Evolutionary conservation across 2,113 vertebrate species (phyloP), one percentile per base, ranked within the genome.

Genomic region (Gambusia holbrooki): DNA sequence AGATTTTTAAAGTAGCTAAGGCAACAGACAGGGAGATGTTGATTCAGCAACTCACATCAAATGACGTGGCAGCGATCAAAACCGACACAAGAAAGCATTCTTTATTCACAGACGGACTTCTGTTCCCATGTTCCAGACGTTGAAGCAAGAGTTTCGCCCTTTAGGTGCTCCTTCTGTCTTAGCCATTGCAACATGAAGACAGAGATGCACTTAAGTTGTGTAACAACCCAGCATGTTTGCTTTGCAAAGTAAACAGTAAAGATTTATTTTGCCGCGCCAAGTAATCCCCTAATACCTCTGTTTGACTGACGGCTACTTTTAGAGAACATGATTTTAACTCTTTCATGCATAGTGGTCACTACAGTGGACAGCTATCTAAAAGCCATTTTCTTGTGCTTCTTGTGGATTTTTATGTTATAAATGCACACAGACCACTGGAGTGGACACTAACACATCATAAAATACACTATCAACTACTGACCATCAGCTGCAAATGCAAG

Each of bases 211-310:
- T 25, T 58, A 58, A 25, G n/a, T 61, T 27, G 48, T 71, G 6
- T 63, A 30, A 62, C 30, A 30, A 17, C 32, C 22, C 67, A 54
- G 71, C 32, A 25, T 28, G 27, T 75, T 70, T 29, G 10, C 37
- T 68, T 61, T 0, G 4, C 28, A 13, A 63, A 71, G 40, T 22
- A 11, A 77, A 71, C 73, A 45, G 30, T 15, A 27, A 70, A 48
- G 66, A 83, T 79, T 73, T 80, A 14, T 68, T 62, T 73, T 62
- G 15, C n/a, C 33, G 1, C 37, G 40, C 27, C 30, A 30, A 42
- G 30, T 5, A 71, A 74, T 29, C 66, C 28, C 25, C 62, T 54
- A 12, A 9, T 5, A 37, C 61, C 29, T 33, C 12, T 29, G 66
- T 66, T 11, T 35, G 1, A 62, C 17, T 32, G 4, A 9, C 40